Percentiles rank a stretch among this genome's conserved stretches.
phyloP scores from a whole-genome alignment of 2,888 invertebrate genomes.

The Sphecodes monilicornis region DNA sequence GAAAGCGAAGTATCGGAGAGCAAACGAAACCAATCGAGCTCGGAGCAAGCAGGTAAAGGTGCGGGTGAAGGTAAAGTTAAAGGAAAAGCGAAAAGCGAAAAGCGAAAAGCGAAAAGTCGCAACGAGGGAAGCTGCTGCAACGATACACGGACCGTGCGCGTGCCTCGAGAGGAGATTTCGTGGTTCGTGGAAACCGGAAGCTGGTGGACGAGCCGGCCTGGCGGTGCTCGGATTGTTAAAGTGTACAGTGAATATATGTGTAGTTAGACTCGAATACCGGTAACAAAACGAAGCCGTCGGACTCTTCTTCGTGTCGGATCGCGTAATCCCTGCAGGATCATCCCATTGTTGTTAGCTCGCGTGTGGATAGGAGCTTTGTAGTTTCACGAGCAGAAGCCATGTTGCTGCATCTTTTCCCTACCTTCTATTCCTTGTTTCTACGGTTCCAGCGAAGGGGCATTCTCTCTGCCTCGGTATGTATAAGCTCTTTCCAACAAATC shows the following conservation, averaged over 20 bases:
- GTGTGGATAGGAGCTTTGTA: conserved; percentile 81
- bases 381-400: conserved; percentile 75
- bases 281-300: conserved; percentile 64
- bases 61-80: not conserved
- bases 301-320: conserved; percentile 71
- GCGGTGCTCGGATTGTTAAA: conserved; percentile 70
- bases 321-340: conserved; percentile 80
- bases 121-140: not conserved
- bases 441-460: conserved; percentile 52
- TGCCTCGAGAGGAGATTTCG: conserved; percentile 27
- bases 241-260: conserved; percentile 53
- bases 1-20: not conserved
- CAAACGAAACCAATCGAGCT: not conserved
- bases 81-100: not conserved
- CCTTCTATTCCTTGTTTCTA: conserved; percentile 59
- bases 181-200: conserved; percentile 18
- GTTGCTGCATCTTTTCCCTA: conserved; percentile 59
- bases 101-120: not conserved
- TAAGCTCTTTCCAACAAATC: conserved; percentile 84
- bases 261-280: conserved; percentile 63
- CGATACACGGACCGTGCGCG: conserved; percentile 4
- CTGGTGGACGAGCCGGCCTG: conserved; percentile 34
- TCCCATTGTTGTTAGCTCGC: conserved; percentile 81
- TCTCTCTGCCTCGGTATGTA: conserved; percentile 72
- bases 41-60: not conserved